Base-by-base conservation (phyloP, 2,113 vertebrate genomes). In the Saguinus imperator region DNA sequence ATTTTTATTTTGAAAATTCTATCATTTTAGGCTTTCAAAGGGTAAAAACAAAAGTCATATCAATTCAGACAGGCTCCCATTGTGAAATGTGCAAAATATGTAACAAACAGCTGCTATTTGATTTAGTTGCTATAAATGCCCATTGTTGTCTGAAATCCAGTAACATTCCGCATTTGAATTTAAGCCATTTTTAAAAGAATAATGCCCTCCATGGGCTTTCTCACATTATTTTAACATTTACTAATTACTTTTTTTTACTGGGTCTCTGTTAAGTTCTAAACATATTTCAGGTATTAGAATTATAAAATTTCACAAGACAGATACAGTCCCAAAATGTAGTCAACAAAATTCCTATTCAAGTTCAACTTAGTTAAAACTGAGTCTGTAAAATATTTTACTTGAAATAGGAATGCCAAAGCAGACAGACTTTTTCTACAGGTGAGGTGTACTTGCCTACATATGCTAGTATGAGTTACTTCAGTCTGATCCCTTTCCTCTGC, bases 1-100 rank as follows among this genome's bases (percentile, higher is more conserved):
- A 20, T 75, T 52, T 76, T 81, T 8, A 55, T 57, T 83, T 32
- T 70, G 32, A 89, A 95, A 93, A 88, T 40, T 35, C 3, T 68
- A 0, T 76, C 87, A 90, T 35, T 92, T 93, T 90, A 85, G 25
- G 23, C 73, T 90, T 92, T 93, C 7, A 45, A 45, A 92, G 18
- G 43, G 80, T 80, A 89, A 96, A 94, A 82, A 32, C 29, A 68
- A 96, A 95, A 83, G n/a, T 37, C 48, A 3, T 25, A 73, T 48
- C 43, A 95, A 48, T 75, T 95, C 13, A 29, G 45, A 85, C 94
- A 79, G 27, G 0, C 6, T 89, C 40, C 37, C 43, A 20, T 73
- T 66, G 13, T 96, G 40, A 90, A 79, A 64, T 94, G 55, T 84
- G 35, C 12, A 76, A 94, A 94, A 61, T 92, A 35, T 23, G 0